Evolutionary conservation across 2,797 vertebrate species (phyloP), one percentile per base, ranked within the genome.

Genomic region (Coccyzus lansbergi): DNA sequence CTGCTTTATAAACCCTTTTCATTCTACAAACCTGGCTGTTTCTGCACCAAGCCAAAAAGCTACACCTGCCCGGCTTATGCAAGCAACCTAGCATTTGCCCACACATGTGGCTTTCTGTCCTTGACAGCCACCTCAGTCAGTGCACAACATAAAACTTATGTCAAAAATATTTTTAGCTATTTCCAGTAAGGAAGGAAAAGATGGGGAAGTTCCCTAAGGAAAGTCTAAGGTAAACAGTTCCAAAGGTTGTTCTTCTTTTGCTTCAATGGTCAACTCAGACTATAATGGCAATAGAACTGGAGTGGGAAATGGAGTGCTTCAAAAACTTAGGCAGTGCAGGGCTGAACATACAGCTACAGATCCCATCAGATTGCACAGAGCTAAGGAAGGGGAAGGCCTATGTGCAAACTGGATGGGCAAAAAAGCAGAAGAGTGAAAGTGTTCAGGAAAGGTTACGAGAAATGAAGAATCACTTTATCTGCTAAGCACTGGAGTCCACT

Each of bases 321-420:
- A 44, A 44, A 44, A 44, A 44, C 44, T 42, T 51, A 51, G 1
- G 4, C 33, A 52, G 15, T 81, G 77, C 36, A 81, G 64, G 25
- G 25, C n/a, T 38, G 63, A 65, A 17, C 28, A 12, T 8, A 34
- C 12, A 79, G 55, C 48, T 42, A 26, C 29, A 65, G 38, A 63
- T 53, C 20, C 53, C 46, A 29, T 8, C n/a, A 33, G n/a, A 36
- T 20, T 33, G n/a, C 40, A 63, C 0, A 0, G 1, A 62, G 25
- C 70, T n/a, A 36, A 71, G 56, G 62, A 49, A n/a, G 13, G 33
- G 33, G 38, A 33, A 77, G 15, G 3, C 38, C 29, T 4, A 0
- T 4, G 7, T 9, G 13, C 44, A 69, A 59, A 74, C 7, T 5
- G 8, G 7, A 33, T 2, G 7, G 38, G 52, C 26, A 87, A 29